Base-by-base conservation (phyloP, 2,797 vertebrate species). In the Rhodeus uyekii region DNA sequence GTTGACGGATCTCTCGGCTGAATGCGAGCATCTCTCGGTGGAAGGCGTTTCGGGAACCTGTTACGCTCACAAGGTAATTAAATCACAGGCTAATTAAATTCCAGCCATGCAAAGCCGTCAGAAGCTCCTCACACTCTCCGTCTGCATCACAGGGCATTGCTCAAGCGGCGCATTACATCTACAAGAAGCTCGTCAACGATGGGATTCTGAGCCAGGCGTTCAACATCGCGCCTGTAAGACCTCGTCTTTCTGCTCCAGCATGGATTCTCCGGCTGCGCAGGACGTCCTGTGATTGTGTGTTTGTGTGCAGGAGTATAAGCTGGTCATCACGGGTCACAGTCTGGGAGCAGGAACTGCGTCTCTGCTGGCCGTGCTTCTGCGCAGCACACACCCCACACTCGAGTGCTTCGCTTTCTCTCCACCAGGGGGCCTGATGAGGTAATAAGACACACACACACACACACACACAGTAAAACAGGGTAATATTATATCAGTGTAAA, bases 161-260 rank as follows among this genome's bases (percentile, higher is more conserved):
- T 84, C 97, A 99, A 72, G 97, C 98, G 0, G 98, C 98, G 2
- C 91, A 85, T 83, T 99, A 98, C 36, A 93, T 99, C 86, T 96
- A 98, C 89, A 93, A 84, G 87, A 96, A 95, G 79, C 94, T 99
- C 4, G 79, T 97, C 53, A 95, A 95, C 0, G 97, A 99, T 0
- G 97, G 97, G 42, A 98, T 99, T 89, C 90, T 99, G 91, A 98
- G 95, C 91, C 96, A 98, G 89, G 98, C 98, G 0, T 97, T 99
- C 92, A 93, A 93, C 76, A 89, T 96, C 0, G 98, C 95, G 24
- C 97, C 98, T 1, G 98, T 99, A 92, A 97, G 96, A 72, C 39
- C 67, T 7, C n/a, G n/a, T n/a, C n/a, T n/a, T n/a, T n/a, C n/a
- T n/a, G n/a, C n/a, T n/a, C n/a, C n/a, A 53, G 22, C 24, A 1